These are phyloP conservation scores for Otis tarda DNA, from an alignment of 2,113 vertebrate genomes.

Conservation along the genomic window DNA sequence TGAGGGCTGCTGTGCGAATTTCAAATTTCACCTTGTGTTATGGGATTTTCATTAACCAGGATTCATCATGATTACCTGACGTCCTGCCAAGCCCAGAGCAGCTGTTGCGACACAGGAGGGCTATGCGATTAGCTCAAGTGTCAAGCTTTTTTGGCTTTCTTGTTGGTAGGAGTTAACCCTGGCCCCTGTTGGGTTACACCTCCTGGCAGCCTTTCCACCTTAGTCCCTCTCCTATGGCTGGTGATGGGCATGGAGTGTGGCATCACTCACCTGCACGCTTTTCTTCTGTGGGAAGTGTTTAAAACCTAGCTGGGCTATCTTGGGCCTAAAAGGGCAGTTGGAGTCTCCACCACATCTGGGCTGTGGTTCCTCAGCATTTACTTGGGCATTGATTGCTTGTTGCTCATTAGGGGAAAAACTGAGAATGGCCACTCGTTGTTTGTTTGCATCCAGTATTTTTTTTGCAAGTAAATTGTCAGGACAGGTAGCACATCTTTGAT, in stretches of 20 bases:
- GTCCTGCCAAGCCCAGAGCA: background rate
- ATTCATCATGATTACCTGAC: background rate
- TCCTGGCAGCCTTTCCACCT: background rate
- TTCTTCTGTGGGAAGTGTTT: background rate
- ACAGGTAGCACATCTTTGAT: constrained; percentile 49
- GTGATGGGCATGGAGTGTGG: background rate
- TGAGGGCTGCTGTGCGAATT: background rate
- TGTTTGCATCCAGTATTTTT: background rate
- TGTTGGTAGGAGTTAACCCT: background rate
- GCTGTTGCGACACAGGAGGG: background rate
- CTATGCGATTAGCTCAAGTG: background rate
- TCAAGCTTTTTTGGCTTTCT: background rate
- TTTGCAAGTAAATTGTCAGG: constrained; percentile 36
- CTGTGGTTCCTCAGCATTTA: background rate
- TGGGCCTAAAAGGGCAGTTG: background rate
- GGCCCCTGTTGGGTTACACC: fast-evolving
- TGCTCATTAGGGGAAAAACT: background rate
- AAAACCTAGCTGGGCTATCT: background rate
- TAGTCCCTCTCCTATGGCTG: background rate
- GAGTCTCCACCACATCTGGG: background rate
- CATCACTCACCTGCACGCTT: fast-evolving
- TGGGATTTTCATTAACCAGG: background rate
- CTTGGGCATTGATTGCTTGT: background rate
- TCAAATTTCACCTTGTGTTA: background rate
- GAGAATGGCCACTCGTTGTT: background rate